Evolutionary conservation across 2,888 invertebrate species (phyloP).

Genomic region (Cheilosia urbana): DNA sequence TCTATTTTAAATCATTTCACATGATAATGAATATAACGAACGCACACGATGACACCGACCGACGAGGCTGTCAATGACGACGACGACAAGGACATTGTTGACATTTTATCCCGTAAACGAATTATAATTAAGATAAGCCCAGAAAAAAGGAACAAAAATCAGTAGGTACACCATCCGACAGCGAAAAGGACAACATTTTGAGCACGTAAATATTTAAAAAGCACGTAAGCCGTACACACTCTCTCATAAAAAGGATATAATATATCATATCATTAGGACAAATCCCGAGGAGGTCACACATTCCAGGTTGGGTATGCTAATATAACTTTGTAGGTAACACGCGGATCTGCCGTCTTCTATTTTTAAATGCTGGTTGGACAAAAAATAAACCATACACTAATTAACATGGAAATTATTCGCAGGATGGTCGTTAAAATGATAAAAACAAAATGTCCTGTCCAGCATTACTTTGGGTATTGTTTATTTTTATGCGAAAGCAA

Average conservation of each 20-base stretch:
- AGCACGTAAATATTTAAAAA: constrained; percentile 63
- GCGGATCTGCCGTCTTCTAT: constrained; percentile 10
- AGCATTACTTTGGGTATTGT: constrained; percentile 27
- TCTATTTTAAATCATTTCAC: constrained; percentile 59
- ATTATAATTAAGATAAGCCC: constrained; percentile 72
- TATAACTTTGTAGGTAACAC: constrained; percentile 23
- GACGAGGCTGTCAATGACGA: background rate
- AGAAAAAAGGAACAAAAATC: constrained; percentile 40
- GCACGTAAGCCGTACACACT: constrained; percentile 53
- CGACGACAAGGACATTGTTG: constrained; percentile 51
- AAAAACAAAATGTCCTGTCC: constrained; percentile 4
- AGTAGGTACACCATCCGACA: constrained; percentile 43
- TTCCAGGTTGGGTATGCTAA: constrained; percentile 42
- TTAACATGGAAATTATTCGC: constrained; percentile 53
- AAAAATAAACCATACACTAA: constrained; percentile 46
- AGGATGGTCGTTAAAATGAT: constrained; percentile 12
- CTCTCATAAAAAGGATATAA: constrained; percentile 51
- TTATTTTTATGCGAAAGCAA: constrained; percentile 11
- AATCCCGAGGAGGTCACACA: constrained; percentile 56
- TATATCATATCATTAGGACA: constrained; percentile 55
- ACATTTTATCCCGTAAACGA: constrained; percentile 67
- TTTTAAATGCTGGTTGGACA: constrained; percentile 13
- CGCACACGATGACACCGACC: constrained; percentile 23
- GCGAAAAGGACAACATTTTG: constrained; percentile 35
- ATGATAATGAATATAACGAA: constrained; percentile 51